phyloP scores from a whole-genome alignment of 2,797 vertebrate species.

The Enoplosus armatus region DNA sequence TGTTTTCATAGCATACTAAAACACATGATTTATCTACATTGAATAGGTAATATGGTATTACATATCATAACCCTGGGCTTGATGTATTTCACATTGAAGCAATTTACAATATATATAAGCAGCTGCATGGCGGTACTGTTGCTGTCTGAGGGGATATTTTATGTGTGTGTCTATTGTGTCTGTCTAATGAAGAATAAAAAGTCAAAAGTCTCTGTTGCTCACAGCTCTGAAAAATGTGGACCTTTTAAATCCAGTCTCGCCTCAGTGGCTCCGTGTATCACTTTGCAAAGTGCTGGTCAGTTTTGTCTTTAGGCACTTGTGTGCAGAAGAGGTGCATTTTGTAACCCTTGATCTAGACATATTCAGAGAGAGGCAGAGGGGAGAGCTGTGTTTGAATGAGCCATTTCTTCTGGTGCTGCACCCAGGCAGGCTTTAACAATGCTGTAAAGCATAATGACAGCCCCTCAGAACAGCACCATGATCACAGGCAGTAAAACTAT shows the following conservation, averaged over 20 bases:
- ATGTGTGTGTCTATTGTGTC: slow-evolving; percentile 37
- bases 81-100: slow-evolving; percentile 63
- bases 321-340: slow-evolving; percentile 61
- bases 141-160: slow-evolving; percentile 46
- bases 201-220: slow-evolving; percentile 52
- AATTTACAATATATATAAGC: slow-evolving; percentile 60
- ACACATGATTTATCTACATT: slow-evolving; percentile 71
- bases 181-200: slow-evolving; percentile 60
- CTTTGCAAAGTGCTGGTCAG: slow-evolving; percentile 77
- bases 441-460: slow-evolving; percentile 85
- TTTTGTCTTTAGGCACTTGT: slow-evolving; percentile 73
- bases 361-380: slow-evolving; percentile 29
- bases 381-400: slow-evolving; percentile 68
- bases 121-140: slow-evolving; percentile 34
- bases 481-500: slow-evolving; percentile 86
- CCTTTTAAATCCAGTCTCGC: slow-evolving; percentile 60
- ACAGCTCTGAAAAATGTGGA: slow-evolving; percentile 56
- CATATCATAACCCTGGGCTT: slow-evolving; percentile 61
- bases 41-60: slow-evolving; percentile 64
- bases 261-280: slow-evolving; percentile 61
- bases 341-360: slow-evolving; percentile 64
- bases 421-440: slow-evolving; percentile 81
- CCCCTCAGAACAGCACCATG: slow-evolving; percentile 81
- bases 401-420: slow-evolving; percentile 71
- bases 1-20: slow-evolving; percentile 75